Evolutionary conservation across 2,797 vertebrate species (phyloP).

Genomic region (Leptoclinus maculatus): DNA sequence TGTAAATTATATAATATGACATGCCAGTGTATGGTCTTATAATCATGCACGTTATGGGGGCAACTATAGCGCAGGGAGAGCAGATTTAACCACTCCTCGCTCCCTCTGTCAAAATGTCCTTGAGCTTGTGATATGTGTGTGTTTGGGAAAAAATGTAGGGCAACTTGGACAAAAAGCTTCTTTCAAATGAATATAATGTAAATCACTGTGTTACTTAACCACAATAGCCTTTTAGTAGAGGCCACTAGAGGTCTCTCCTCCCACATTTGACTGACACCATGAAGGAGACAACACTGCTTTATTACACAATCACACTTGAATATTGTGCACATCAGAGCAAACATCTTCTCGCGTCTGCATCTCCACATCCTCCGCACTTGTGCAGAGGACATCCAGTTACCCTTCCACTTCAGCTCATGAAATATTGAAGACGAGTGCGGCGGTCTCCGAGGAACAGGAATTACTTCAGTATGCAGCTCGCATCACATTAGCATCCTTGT

Average conservation of each 20-base stretch:
- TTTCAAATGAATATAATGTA: neutral
- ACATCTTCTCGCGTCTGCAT: neutral
- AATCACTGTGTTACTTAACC: neutral
- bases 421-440: conserved; percentile 56
- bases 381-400: conserved; percentile 23
- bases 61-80: neutral
- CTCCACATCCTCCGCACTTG: neutral
- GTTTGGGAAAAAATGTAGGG: neutral
- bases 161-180: neutral
- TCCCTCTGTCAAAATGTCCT: too few species aligned
- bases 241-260: conserved; percentile 69
- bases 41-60: neutral
- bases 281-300: neutral
- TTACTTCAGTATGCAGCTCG: conserved; percentile 52
- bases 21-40: neutral
- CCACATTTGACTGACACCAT: neutral
- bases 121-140: neutral
- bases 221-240: neutral
- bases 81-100: neutral
- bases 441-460: conserved; percentile 31
- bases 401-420: conserved; percentile 51
- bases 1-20: neutral
- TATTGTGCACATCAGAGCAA: neutral
- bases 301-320: neutral
- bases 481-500: conserved; percentile 48